Conservation (phyloP, 2,797 vertebrate genomes). For the Syncerus caffer region DNA sequence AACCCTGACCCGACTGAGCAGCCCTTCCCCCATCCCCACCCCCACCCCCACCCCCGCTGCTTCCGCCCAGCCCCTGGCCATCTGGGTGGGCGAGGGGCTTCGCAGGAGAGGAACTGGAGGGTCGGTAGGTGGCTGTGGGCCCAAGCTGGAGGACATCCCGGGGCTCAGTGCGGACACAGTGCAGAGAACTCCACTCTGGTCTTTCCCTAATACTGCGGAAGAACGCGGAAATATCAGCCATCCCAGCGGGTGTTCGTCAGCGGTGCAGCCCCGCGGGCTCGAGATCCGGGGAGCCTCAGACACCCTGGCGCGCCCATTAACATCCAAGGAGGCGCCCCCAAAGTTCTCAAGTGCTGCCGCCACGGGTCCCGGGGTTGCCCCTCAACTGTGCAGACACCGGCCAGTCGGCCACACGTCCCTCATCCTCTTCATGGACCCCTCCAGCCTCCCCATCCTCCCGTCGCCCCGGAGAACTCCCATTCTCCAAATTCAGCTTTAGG, state of each 20-base stretch:
- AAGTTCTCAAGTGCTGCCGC: not conserved
- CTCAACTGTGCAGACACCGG: accelerated
- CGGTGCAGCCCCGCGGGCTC: not conserved
- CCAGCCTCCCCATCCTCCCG: not conserved
- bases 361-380: accelerated
- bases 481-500: not conserved
- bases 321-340: accelerated
- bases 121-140: not conserved
- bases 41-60: no score
- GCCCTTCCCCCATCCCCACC: not conserved
- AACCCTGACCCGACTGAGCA: not conserved
- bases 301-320: not conserved
- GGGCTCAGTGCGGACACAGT: not conserved
- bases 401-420: accelerated
- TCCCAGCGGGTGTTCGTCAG: not conserved
- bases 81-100: not conserved
- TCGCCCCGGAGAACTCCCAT: not conserved
- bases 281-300: no score
- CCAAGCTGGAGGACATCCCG: not conserved
- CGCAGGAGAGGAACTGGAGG: not conserved
- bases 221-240: not conserved
- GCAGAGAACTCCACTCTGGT: no score
- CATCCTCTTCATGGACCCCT: not conserved
- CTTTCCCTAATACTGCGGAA: not conserved
- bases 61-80: not conserved